Evolutionary conservation across 2,888 invertebrate genomes (phyloP), one percentile per base, ranked within the genome.

Genomic region (Lepidocyrtinus sp.): DNA sequence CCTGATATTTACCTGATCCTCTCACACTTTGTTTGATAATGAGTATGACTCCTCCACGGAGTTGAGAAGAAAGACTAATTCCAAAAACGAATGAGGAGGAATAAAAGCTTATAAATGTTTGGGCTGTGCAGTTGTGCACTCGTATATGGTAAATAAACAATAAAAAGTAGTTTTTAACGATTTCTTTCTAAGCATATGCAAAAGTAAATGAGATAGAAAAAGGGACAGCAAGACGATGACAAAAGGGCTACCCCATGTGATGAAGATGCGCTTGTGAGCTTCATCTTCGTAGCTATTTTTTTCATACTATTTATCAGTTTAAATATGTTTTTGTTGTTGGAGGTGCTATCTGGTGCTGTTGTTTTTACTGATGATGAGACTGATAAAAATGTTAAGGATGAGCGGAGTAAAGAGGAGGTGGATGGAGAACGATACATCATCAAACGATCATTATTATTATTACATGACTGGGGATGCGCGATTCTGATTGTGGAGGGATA

Each of bases 351-450:
- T 36, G 36, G 36, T 12, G 36, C 12, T 36, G 50, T 50, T 50
- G 50, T 50, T 50, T 50, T 50, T 17, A n/a, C 17, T 50, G 50
- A 50, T 50, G 50, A 12, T 50, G 50, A 50, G 36, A 50, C 50
- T 50, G 50, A 50, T 50, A 50, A 50, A 50, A 50, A 50, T 50
- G 50, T 50, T 50, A 50, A 50, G 50, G 50, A 50, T 50, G 50
- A 50, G 50, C n/a, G 50, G 50, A 50, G 50, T n/a, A 50, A 50
- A 50, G 50, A 50, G 50, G 50, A 50, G 50, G 50, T n/a, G 50
- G 50, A 50, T 50, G 50, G 50, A 50, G n/a, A 50, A 50, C 50
- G 50, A 50, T 50, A 50, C 50, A 50, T 50, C 50, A 50, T 12
- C 50, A 50, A 50, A n/a, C n/a, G 15, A 50, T 50, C 50, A 50